Conservation (phyloP, 2,113 vertebrate genomes). For the Hydrochoerus hydrochaeris region DNA sequence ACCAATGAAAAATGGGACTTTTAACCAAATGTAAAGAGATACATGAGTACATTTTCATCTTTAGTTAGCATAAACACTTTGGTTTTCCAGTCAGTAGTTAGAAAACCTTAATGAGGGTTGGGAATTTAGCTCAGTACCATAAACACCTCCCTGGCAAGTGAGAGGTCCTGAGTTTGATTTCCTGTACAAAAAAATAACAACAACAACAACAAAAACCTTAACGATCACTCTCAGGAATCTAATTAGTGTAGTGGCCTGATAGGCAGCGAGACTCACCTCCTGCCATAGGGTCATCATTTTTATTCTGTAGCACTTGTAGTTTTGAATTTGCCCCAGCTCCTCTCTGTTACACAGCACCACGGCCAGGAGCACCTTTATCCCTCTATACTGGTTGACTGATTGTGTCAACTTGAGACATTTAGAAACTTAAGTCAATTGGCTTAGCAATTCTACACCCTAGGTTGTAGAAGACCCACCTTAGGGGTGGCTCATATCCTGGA, state of each 20-base stretch:
- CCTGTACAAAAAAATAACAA: too few relatives aligned
- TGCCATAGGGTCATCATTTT: neutral
- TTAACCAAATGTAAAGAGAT: neutral
- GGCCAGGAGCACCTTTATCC: neutral
- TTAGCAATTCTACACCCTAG: too few relatives aligned
- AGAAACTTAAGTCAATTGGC: too few relatives aligned
- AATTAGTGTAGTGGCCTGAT: neutral
- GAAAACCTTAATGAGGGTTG: neutral
- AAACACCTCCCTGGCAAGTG: too few relatives aligned
- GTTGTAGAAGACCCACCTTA: too few relatives aligned
- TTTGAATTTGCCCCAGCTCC: neutral
- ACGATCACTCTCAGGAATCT: neutral
- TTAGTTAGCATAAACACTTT: neutral
- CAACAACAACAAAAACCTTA: too few relatives aligned
- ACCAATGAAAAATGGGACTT: neutral
- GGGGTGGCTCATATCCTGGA: too few relatives aligned
- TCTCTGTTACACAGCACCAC: neutral
- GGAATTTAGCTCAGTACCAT: too few relatives aligned
- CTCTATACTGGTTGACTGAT: too few relatives aligned
- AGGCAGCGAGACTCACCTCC: neutral
- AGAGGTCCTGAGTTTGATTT: too few relatives aligned
- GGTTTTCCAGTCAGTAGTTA: neutral
- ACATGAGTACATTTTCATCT: neutral
- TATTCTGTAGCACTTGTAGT: neutral
- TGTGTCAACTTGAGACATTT: too few relatives aligned